phyloP scores from a whole-genome alignment of 2,888 invertebrate species.

The Galerucella calmariensis region DNA sequence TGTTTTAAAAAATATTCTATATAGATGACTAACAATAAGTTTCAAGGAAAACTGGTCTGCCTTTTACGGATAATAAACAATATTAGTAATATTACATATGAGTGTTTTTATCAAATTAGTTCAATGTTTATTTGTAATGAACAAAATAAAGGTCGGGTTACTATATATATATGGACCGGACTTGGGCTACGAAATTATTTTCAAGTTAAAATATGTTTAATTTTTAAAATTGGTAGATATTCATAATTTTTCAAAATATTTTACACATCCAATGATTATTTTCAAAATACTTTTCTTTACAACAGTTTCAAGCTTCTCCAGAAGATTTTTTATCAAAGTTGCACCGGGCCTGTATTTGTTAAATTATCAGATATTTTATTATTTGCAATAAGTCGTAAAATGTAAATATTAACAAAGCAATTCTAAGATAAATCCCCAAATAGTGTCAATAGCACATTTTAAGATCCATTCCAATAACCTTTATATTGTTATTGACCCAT shows the following conservation, averaged over 20 bases:
- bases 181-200: background rate
- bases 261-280: no score
- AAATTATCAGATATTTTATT: background rate
- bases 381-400: background rate
- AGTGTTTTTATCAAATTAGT: conserved; percentile 13
- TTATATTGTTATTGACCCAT: conserved; percentile 26
- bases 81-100: background rate
- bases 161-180: background rate
- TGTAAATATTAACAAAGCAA: background rate
- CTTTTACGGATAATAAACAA: background rate
- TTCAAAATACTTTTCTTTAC: no score
- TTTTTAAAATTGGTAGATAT: background rate
- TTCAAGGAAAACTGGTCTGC: background rate
- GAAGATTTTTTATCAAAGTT: background rate
- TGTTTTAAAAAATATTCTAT: no score
- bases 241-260: no score
- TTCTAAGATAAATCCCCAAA: background rate
- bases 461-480: background rate
- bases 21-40: background rate
- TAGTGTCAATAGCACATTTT: conserved; percentile 1
- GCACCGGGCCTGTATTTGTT: background rate
- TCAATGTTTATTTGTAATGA: conserved; percentile 10
- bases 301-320: no score
- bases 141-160: background rate
- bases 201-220: background rate